Evolutionary conservation across 1,140 invertebrate genomes (phyloP), one percentile per base, ranked within the genome.

Genomic region (Apocrypta bakeri): DNA sequence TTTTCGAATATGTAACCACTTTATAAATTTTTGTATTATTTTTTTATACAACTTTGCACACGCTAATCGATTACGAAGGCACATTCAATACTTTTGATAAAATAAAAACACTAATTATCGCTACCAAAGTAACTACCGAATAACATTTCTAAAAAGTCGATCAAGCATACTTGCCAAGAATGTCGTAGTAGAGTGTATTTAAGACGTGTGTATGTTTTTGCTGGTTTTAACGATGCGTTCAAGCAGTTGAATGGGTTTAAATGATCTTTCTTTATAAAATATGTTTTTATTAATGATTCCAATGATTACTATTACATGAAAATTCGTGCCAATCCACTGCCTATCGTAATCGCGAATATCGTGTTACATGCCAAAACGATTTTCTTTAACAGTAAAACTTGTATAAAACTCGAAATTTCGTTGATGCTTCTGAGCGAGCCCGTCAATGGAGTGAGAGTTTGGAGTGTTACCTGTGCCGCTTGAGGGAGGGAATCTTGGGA

Each of bases 311-410:
- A 29, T 71, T 71, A 6, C 9, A 71, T 21, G 9, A 12, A 33
- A 31, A 29, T 11, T 0, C 1, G 7, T 21, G 14, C 42, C 42
- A 56, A 75, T 27, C 61, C 14, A 21, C 27, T 33, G 75, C 33
- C 63, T 48, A 33, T 40, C 77, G 76, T 79, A 79, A 63, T 83
- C 76, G 61, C 29, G 24, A 24, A 21, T 56, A 56, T 78, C 33
- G 40, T 66, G 42, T 66, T 37, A 11, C 72, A 78, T 17, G 63
- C 6, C 27, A 61, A 56, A 72, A 29, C n/a, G n/a, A 29, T 74
- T 83, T 79, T 74, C 25, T 24, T 31, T 74, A 78, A 33, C 79
- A 76, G 2, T 56, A 8, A 42, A 48, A 42, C 37, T 48, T 25
- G 4, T 80, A 29, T 31, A 6, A 73, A 75, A 21, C 14, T 25